Conservation (phyloP, 2,888 invertebrate species). For the Lamellibrachia columna region DNA sequence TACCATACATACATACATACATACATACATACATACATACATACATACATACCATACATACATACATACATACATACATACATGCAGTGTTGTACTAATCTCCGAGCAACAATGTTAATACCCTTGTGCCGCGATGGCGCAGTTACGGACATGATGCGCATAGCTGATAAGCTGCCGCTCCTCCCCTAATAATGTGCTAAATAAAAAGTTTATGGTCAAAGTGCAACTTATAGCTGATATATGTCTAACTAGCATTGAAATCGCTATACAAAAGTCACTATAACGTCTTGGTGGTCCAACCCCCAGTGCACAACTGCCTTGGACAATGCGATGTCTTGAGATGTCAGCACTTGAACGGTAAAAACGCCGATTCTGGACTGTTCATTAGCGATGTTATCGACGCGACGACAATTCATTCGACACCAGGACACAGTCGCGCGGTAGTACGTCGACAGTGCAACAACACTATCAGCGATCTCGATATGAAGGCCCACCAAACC, state of each 20-base stretch:
- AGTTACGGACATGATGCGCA: not conserved
- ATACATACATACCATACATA: no score
- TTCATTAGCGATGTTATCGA: not conserved
- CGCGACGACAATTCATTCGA: not conserved
- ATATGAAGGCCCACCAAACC: not conserved
- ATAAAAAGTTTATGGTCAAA: not conserved
- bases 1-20: no score
- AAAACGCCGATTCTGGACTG: not conserved
- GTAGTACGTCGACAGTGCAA: not conserved
- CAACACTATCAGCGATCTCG: not conserved
- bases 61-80: no score
- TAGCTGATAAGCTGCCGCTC: not conserved
- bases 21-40: no score
- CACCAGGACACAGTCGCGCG: not conserved
- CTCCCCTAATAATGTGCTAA: not conserved
- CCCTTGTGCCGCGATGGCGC: no score
- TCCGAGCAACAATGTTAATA: no score
- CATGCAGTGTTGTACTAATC: no score
- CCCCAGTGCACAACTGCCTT: not conserved
- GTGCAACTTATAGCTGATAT: not conserved
- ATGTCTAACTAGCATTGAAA: not conserved
- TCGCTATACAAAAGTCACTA: not conserved
- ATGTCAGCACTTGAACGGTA: not conserved
- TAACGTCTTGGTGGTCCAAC: not conserved
- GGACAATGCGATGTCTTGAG: not conserved